Evolutionary conservation across 2,888 invertebrate species (phyloP), one percentile per base, ranked within the genome.

Genomic region (Physocephala rufipes): DNA sequence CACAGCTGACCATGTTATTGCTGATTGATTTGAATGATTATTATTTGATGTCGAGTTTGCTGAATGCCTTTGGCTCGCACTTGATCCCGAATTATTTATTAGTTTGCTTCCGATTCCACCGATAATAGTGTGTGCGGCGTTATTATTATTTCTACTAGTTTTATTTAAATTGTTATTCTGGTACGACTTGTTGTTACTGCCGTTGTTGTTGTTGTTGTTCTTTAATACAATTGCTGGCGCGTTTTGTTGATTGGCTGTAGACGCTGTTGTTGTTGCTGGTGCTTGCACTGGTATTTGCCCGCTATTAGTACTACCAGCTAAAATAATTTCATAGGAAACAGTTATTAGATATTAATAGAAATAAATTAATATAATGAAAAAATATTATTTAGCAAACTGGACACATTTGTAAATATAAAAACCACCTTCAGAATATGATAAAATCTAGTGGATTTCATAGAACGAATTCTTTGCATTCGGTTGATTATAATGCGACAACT

Each of bases 1-100:
- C 87, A 87, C 88, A 83, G 88, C 89, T 87, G 87, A 88, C 88
- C 88, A 90, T 89, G 87, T 89, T 86, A 88, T 87, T 79, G 88
- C 87, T 84, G 88, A 88, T 82, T 89, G 87, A 69, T 74, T 74
- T 70, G 76, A 76, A 70, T 78, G 78, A 73, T 78, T 77, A 73
- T 76, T 75, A 78, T 72, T 77, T 76, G 71, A 78, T 74, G 75
- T 78, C 43, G 77, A 67, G 78, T 74, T 51, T 77, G 76, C 53
- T 75, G 76, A 71, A 74, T 70, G 72, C 58, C 71, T 61, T 75
- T 63, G 74, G 75, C 68, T 76, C 70, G 64, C 58, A 47, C 66
- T 43, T 16, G 71, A 49, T 63, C 53, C 73, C 70, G 76, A 77
- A 75, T 79, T 80, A 75, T 80, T 78, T 68, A 78, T 77, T 72